Percentiles rank a stretch among this genome's conserved stretches.
phyloP scores from a whole-genome alignment of 2,888 invertebrate genomes.

The Thereva unica region DNA sequence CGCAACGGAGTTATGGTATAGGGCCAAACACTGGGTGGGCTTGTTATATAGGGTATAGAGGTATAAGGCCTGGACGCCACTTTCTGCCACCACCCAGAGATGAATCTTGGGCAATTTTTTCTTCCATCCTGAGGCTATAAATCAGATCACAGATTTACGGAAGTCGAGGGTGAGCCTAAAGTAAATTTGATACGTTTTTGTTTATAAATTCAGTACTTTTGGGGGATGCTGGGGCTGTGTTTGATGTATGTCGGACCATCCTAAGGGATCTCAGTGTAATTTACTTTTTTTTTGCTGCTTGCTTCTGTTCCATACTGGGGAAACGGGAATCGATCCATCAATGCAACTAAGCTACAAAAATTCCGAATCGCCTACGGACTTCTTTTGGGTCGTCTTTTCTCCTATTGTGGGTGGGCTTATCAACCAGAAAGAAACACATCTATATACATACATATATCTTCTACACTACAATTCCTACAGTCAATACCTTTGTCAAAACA shows the following conservation, averaged over 20 bases:
- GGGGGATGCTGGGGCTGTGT: constrained; percentile 9
- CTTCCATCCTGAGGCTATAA: constrained; percentile 8
- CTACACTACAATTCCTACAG: too few species aligned
- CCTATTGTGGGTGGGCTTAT: not conserved
- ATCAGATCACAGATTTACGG: constrained; percentile 20
- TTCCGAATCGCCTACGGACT: not conserved
- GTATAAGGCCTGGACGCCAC: not conserved
- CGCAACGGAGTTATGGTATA: too few species aligned
- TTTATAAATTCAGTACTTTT: constrained; percentile 17
- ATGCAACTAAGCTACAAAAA: constrained; percentile 4
- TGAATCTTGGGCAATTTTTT: constrained; percentile 20
- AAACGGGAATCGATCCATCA: constrained; percentile 10
- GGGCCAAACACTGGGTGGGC: too few species aligned
- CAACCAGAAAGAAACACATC: too few species aligned
- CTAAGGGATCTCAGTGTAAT: constrained; percentile 18
- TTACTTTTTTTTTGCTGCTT: constrained; percentile 14
- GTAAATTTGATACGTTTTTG: constrained; percentile 19
- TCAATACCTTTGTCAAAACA: too few species aligned
- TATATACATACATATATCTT: too few species aligned
- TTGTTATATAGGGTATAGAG: too few species aligned
- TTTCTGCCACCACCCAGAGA: not conserved
- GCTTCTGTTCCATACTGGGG: too few species aligned
- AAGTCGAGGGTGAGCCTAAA: constrained; percentile 13
- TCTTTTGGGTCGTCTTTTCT: not conserved
- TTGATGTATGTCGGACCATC: constrained; percentile 21